phyloP scores from a whole-genome alignment of 2,888 invertebrate species.

The Melanargia galathea region DNA sequence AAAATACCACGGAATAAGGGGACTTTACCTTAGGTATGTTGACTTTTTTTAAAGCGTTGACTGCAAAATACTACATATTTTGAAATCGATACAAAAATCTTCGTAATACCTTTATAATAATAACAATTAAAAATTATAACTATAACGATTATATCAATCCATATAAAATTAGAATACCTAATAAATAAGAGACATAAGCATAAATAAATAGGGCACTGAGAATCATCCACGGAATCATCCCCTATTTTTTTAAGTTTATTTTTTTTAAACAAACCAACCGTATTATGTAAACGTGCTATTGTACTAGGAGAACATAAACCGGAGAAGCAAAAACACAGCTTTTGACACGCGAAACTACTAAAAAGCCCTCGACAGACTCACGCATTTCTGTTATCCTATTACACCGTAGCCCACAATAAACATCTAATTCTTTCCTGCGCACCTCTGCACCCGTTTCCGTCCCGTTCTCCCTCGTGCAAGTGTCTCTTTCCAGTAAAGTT shows the following conservation, averaged over 20 bases:
- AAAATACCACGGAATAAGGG: no score
- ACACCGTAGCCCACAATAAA: conserved; percentile 76
- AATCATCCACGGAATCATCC: no score
- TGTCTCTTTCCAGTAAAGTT: conserved; percentile 51
- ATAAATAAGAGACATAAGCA: not conserved
- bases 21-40: no score
- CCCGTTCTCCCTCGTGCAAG: conserved; percentile 51
- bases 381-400: conserved; percentile 71
- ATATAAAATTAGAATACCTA: no score
- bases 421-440: conserved; percentile 81
- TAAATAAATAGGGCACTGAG: not conserved
- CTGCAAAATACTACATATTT: no score
- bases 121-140: no score
- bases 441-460: conserved; percentile 70
- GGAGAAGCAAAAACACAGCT: conserved; percentile 40
- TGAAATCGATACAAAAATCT: no score
- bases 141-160: no score
- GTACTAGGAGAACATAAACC: conserved; percentile 43
- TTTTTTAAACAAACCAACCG: not conserved
- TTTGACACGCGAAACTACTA: conserved; percentile 58
- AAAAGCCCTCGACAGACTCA: conserved; percentile 57
- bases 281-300: conserved; percentile 25
- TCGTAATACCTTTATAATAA: no score
- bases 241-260: not conserved
- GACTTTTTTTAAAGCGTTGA: no score